Conservation (phyloP, 37 sponge, comb jelly and placozoan genomes). For the Ephydatia muelleri region DNA sequence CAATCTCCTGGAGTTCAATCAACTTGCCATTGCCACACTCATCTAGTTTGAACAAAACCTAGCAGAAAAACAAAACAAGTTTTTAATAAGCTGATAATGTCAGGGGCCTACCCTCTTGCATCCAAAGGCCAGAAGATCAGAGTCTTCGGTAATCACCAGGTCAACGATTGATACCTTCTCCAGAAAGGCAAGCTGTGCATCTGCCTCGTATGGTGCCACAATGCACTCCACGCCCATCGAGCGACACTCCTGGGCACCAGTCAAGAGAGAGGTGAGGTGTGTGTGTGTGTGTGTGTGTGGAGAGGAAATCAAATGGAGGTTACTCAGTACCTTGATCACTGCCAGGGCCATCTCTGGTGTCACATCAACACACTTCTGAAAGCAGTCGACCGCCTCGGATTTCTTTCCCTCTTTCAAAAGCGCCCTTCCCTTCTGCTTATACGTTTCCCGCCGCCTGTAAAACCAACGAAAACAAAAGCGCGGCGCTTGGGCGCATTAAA, state of each 20-base stretch:
- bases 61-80: neutral
- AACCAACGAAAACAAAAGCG: neutral
- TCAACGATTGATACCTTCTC: constrained; percentile 73
- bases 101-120: constrained; percentile 65
- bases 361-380: constrained; percentile 91
- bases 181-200: constrained; percentile 95
- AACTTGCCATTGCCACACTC: constrained; percentile 84
- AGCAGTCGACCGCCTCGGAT: constrained; percentile 88
- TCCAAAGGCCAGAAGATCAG: constrained; percentile 95
- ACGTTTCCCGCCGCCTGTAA: constrained; percentile 62
- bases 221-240: constrained; percentile 82
- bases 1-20: constrained; percentile 72
- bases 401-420: constrained; percentile 83
- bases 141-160: constrained; percentile 94
- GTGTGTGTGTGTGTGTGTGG: neutral
- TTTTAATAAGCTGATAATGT: neutral
- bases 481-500: neutral
- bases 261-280: neutral
- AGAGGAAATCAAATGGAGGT: neutral
- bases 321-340: constrained; percentile 74
- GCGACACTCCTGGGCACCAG: constrained; percentile 69
- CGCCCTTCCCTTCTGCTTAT: constrained; percentile 79
- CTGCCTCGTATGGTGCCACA: constrained; percentile 98
- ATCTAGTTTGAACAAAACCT: constrained; percentile 95
- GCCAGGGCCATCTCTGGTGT: constrained; percentile 92